Base-by-base conservation (phyloP, 2,797 vertebrate species). In the Parotocinclus haroldoi region DNA sequence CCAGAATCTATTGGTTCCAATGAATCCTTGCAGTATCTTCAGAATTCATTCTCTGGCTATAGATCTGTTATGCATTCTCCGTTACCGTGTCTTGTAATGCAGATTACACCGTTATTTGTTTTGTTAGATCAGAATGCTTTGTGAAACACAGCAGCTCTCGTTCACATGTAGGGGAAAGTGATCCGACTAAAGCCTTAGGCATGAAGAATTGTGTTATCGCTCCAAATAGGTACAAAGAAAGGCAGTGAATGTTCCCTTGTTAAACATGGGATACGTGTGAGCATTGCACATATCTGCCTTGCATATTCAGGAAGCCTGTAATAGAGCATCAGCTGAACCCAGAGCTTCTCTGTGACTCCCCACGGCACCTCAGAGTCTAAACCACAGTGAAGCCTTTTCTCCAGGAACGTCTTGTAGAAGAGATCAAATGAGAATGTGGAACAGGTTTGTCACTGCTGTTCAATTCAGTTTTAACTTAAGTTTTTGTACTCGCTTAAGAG, bases 181-280 rank as follows among this genome's bases (percentile, higher is more conserved):
- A 77, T 85, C 78, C 81, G 82, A 84, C 78, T 82, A 63, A 75
- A 81, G 80, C 80, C 74, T 87, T 86, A 79, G 74, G 72, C 74
- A 78, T 0, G 74, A 79, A 82, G 82, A 77, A 79, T 74, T 76
- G 81, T 74, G 78, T 67, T 78, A 81, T 80, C 68, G 70, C 80
- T 66, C 9, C 17, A 68, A 76, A 76, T 68, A 63, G 61, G 73
- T 37, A 61, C 56, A 27, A 66, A 55, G 45, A 64, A 57, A 64
- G 45, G 51, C 44, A 44, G 55, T 14, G 36, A 68, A 55, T 37
- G 50, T 60, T 69, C 51, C 51, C 66, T 59, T 38, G 57, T 71
- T 61, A 55, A 56, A 55, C 56, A 48, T 49, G 69, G 60, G 63
- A 65, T 36, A 46, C 57, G 17, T 40, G 63, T 36, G 69, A 55